These are phyloP conservation scores for Anticlea derivata DNA, from an alignment of 2,888 invertebrate species.

Conservation along the genomic window DNA sequence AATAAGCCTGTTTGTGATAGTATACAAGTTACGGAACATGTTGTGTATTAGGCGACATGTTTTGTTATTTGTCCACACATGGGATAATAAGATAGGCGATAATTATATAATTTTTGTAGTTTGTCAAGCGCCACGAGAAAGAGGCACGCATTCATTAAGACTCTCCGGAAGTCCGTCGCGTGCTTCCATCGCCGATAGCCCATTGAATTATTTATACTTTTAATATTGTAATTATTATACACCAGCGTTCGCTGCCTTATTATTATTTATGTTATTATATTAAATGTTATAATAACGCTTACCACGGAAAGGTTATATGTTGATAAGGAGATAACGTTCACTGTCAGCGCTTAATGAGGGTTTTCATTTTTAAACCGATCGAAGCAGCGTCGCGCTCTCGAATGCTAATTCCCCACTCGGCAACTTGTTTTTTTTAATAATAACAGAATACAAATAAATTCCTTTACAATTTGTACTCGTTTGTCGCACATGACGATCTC, in stretches of 20 bases:
- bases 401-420: slow-evolving; percentile 61
- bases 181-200: slow-evolving; percentile 74
- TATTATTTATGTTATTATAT: slow-evolving; percentile 80
- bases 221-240: slow-evolving; percentile 82
- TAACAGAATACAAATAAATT: slow-evolving; percentile 60
- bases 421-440: slow-evolving; percentile 58
- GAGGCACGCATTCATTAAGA: slow-evolving; percentile 68
- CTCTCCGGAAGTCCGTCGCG: slow-evolving; percentile 80
- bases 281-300: slow-evolving; percentile 77
- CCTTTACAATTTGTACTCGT: slow-evolving; percentile 72
- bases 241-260: slow-evolving; percentile 69
- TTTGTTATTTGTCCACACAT: neutral
- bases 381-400: slow-evolving; percentile 45
- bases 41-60: too few species aligned
- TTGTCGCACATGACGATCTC: slow-evolving; percentile 63
- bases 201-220: slow-evolving; percentile 83
- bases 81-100: slow-evolving; percentile 48
- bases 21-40: too few species aligned
- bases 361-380: slow-evolving; percentile 45
- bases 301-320: slow-evolving; percentile 72
- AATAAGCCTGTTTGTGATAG: too few species aligned
- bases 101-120: slow-evolving; percentile 64
- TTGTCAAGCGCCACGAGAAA: slow-evolving; percentile 63
- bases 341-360: slow-evolving; percentile 66
- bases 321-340: slow-evolving; percentile 72